Conservation (phyloP, 2,888 invertebrate genomes). For the Euspilapteryx auroguttella region DNA sequence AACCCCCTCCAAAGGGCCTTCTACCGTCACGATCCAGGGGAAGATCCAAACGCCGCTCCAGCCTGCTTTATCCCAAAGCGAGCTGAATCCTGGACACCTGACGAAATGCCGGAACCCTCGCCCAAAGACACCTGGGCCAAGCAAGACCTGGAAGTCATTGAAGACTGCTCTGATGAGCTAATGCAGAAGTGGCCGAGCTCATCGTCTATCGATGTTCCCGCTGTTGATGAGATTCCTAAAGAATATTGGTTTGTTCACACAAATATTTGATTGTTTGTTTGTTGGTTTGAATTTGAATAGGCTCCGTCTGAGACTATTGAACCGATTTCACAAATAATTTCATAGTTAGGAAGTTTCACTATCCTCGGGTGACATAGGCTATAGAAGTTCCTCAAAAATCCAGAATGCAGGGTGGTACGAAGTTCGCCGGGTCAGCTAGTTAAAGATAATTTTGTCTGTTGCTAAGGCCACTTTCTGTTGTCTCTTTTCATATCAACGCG, state of each 20-base stretch:
- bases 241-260: conserved; percentile 32
- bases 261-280: too few relatives aligned
- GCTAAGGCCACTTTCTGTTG: too few relatives aligned
- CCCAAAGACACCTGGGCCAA: conserved; percentile 38
- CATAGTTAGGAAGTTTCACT: too few relatives aligned
- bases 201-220: conserved; percentile 22
- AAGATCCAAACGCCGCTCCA: conserved; percentile 35
- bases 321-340: too few relatives aligned
- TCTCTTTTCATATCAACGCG: too few relatives aligned
- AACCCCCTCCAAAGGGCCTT: conserved; percentile 21
- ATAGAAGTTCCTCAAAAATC: too few relatives aligned
- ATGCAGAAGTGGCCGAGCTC: conserved; percentile 18
- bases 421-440: too few relatives aligned
- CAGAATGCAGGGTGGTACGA: too few relatives aligned
- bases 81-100: conserved; percentile 35
- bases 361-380: too few relatives aligned
- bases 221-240: conserved; percentile 28
- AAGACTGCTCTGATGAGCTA: conserved; percentile 18
- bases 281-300: too few relatives aligned
- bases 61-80: conserved; percentile 37
- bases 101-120: conserved; percentile 29
- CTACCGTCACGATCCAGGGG: conserved; percentile 48
- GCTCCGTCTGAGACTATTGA: too few relatives aligned
- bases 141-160: conserved; percentile 21
- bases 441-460: too few relatives aligned